A percentile compares a stretch with the other conserved stretches of the same genome.
These are phyloP conservation scores for Plebejus anna DNA, from an alignment of 2,888 invertebrate species.

Conservation along the genomic window DNA sequence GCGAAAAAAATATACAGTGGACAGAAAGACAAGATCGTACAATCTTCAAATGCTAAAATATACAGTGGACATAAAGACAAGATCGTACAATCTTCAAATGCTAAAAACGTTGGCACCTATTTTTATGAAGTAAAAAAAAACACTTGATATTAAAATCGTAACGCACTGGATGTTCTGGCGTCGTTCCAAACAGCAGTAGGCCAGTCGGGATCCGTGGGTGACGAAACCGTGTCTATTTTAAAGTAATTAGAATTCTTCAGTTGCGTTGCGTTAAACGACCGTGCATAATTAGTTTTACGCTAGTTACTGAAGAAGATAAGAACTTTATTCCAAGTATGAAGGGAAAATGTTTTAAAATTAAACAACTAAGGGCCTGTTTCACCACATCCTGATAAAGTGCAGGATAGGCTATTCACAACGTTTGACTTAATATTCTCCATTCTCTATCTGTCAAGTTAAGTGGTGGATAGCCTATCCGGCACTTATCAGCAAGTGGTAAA, in stretches of 20 bases:
- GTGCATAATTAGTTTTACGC: slow-evolving; percentile 6
- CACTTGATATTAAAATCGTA: slow-evolving; percentile 33
- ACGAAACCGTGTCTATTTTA: slow-evolving; percentile 32
- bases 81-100: neutral
- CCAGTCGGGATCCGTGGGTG: slow-evolving; percentile 26
- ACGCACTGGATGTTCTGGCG: slow-evolving; percentile 33
- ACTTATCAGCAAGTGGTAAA: too few species aligned
- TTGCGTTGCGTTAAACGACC: neutral
- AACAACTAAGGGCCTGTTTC: too few species aligned
- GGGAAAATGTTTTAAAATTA: too few species aligned
- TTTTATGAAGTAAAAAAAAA: slow-evolving; percentile 17
- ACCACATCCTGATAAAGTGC: too few species aligned
- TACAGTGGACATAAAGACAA: neutral
- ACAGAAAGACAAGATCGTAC: neutral
- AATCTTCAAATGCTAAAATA: neutral
- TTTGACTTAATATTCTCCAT: too few species aligned
- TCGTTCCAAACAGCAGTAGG: slow-evolving; percentile 33
- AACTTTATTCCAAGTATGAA: neutral
- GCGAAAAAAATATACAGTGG: neutral
- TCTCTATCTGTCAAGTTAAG: too few species aligned
- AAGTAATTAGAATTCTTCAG: slow-evolving; percentile 33
- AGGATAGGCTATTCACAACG: too few species aligned
- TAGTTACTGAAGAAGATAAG: neutral
- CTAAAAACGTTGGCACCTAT: neutral
- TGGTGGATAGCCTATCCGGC: too few species aligned